Conservation (phyloP, 2,113 vertebrate genomes). For the Sphaerodactylus townsendi region DNA sequence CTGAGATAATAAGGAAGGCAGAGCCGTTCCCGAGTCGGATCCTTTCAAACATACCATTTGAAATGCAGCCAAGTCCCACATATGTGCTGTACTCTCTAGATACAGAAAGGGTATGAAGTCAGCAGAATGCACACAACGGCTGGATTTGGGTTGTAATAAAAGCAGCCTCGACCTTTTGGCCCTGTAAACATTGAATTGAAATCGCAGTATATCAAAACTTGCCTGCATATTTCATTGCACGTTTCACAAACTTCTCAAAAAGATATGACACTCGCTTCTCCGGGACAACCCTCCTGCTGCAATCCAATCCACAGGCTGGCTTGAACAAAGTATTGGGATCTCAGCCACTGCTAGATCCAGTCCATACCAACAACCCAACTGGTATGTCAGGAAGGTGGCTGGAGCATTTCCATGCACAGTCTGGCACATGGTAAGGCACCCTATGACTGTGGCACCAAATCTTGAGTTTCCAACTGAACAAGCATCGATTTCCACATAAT, state of each 20-base stretch:
- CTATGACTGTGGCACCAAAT: too few species aligned
- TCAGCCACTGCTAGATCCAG: not conserved
- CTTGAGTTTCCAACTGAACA: too few species aligned
- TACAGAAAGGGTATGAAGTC: slow-evolving; percentile 42
- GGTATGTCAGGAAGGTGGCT: too few species aligned
- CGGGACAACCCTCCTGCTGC: not conserved
- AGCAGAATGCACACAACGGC: slow-evolving; percentile 49
- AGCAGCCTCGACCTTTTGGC: slow-evolving; percentile 41
- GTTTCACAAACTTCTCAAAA: slow-evolving; percentile 27
- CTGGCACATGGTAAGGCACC: not conserved
- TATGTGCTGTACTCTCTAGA: slow-evolving; percentile 29
- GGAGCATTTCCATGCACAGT: not conserved
- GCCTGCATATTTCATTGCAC: not conserved
- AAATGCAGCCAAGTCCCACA: slow-evolving; percentile 60
- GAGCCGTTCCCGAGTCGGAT: slow-evolving; percentile 24
- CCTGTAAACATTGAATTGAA: slow-evolving; percentile 45
- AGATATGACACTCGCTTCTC: slow-evolving; percentile 38
- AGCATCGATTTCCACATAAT: too few species aligned
- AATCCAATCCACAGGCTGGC: not conserved
- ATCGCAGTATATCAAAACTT: slow-evolving; percentile 14
- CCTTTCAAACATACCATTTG: slow-evolving; percentile 27
- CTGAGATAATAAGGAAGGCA: slow-evolving; percentile 7
- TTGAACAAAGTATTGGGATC: not conserved
- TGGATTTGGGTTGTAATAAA: slow-evolving; percentile 45
- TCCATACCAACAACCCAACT: not conserved